Evolutionary conservation across 2,113 vertebrate species (phyloP), one percentile per base, ranked within the genome.

Genomic region (Pipra filicauda): DNA sequence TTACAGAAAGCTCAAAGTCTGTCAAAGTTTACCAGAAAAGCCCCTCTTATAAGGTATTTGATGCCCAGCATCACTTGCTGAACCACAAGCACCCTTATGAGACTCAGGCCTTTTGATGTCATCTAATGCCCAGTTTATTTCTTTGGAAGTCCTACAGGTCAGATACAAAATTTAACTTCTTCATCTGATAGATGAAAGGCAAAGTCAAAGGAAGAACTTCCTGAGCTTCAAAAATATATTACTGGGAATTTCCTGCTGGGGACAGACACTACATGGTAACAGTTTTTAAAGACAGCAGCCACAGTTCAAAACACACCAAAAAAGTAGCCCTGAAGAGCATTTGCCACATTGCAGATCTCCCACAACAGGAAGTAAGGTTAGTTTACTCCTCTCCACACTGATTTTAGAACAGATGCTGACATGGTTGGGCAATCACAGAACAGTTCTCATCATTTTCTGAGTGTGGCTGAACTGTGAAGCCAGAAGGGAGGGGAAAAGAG

Each of bases 241-340:
- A 41, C 16, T 27, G 41, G 31, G 35, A 54, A 35, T 86, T 93
- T 74, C 27, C 62, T 6, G 33, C 59, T 70, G 64, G 67, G 61
- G 27, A 84, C 35, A 85, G 72, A 71, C 51, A 70, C 27, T 10
- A 48, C 30, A 51, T 4, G 16, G 20, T 23, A 61, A 70, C 0
- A 57, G 24, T 0, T 69, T 43, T 62, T 55, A 80, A 83, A 86
- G 7, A 21, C 64, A 77, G 71, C 71, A 57, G 58, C 46, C 80
- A 49, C 43, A 58, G 37, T 3, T 61, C 4, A 0, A 15, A 51
- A 75, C 2, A 23, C 9, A 69, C 17, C 2, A 26, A 55, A 57
- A 84, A 73, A 59, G 52, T 0, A n/a, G 4, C 18, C n/a, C 54
- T 35, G 6, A 75, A 79, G 22, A 80, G 35, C 33, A 91, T 55